Evolutionary conservation across 2,888 invertebrate genomes (phyloP), one percentile per base, ranked within the genome.

Genomic region (Metellina segmentata): DNA sequence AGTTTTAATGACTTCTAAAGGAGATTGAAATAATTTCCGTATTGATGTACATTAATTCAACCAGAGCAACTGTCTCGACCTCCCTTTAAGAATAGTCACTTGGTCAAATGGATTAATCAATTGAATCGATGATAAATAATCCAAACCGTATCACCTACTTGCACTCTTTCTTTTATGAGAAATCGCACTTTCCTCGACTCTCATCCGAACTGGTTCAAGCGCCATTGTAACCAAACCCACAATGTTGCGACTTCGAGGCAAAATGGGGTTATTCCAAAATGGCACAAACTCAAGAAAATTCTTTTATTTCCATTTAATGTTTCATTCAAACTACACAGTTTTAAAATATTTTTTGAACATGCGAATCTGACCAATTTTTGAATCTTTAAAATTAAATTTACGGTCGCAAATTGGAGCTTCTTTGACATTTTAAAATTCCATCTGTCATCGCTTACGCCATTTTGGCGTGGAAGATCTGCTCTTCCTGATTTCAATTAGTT

Each of bases 61-160:
- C 34, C 34, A 34, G n/a, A n/a, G n/a, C n/a, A n/a, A 2, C 34
- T 34, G 34, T 4, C 34, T n/a, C 52, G 52, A 51, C 77, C 19
- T n/a, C 19, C 6, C 2, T 7, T 51, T n/a, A 77, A 52, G 11
- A 77, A 6, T 7, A 52, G 52, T 52, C 52, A 11, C 51, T 77
- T 77, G 8, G n/a, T 0, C 52, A 52, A 16, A 77, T n/a, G 52
- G 52, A 77, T 77, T 77, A 77, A 77, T 77, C 8, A n/a, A 7
- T 34, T 34, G 16, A 9, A 79, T 79, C 79, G 61, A 79, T 79
- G 16, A 79, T 79, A 61, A 79, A 79, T 79, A 79, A 79, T 61
- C 61, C 9, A 34, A 79, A 79, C 34, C 34, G 61, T 52, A 34
- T 61, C 61, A 34, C 20, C 16, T 20, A 53, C 20, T 11, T 53